Conservation (phyloP, 2,797 vertebrate species). For the Darevskia mixta region DNA sequence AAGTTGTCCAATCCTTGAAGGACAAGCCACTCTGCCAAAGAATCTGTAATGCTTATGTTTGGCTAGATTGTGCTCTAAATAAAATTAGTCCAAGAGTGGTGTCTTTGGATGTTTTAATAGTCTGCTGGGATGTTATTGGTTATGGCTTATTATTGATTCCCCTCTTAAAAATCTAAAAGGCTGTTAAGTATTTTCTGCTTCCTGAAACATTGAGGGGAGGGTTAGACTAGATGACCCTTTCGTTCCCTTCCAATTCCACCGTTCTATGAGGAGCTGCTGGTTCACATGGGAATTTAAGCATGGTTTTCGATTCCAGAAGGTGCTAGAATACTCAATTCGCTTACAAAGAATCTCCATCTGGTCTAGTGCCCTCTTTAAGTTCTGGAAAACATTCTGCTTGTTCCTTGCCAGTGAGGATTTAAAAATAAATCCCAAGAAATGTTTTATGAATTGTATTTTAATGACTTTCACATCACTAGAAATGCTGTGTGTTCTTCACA, state of each 20-base stretch:
- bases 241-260: too few relatives aligned
- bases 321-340: background rate
- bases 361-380: accelerated
- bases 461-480: background rate
- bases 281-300: background rate
- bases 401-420: background rate
- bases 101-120: background rate
- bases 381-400: background rate
- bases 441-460: background rate
- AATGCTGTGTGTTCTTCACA: background rate
- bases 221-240: too few relatives aligned
- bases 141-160: constrained; percentile 8
- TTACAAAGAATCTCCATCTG: constrained; percentile 1
- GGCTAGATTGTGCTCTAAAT: background rate
- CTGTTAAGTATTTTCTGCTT: accelerated
- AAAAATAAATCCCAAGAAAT: background rate
- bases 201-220: background rate
- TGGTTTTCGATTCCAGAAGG: background rate
- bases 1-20: background rate
- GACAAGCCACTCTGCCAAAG: background rate
- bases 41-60: background rate
- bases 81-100: background rate
- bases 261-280: background rate
- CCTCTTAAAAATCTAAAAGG: background rate
- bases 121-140: too few relatives aligned